Evolutionary conservation across 2,113 vertebrate species (phyloP).

Genomic region (Oryzias javanicus): DNA sequence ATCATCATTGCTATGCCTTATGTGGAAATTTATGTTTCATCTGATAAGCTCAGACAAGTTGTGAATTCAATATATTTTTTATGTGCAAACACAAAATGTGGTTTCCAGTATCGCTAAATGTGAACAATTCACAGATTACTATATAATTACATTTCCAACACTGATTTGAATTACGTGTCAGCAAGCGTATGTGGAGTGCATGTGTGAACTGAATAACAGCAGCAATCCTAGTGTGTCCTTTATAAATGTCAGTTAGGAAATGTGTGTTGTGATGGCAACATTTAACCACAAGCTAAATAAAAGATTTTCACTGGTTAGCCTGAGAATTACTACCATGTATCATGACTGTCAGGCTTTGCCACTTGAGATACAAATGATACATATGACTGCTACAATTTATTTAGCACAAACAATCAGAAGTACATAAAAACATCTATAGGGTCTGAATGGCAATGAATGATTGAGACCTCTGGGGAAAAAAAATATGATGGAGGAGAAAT

Average conservation of each 20-base stretch:
- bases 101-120: background rate
- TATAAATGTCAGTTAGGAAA: slow-evolving; percentile 29
- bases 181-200: too few relatives aligned
- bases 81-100: background rate
- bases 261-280: slow-evolving; percentile 37
- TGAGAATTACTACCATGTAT: slow-evolving; percentile 23
- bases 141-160: too few relatives aligned
- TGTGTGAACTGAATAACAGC: background rate
- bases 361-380: slow-evolving; percentile 16
- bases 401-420: too few relatives aligned
- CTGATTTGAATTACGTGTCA: too few relatives aligned
- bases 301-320: slow-evolving; percentile 22
- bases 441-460: too few relatives aligned
- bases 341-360: slow-evolving; percentile 10
- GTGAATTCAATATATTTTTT: background rate
- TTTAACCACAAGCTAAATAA: slow-evolving; percentile 30
- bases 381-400: background rate
- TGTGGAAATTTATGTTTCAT: background rate
- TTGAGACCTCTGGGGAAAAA: too few relatives aligned
- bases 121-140: too few relatives aligned
- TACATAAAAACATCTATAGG: too few relatives aligned
- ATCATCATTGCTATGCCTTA: slow-evolving; percentile 34
- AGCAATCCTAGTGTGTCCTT: slow-evolving; percentile 4
- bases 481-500: too few relatives aligned
- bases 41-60: background rate